Conservation (phyloP, 1,140 invertebrate species). For the Maconellicoccus hirsutus region DNA sequence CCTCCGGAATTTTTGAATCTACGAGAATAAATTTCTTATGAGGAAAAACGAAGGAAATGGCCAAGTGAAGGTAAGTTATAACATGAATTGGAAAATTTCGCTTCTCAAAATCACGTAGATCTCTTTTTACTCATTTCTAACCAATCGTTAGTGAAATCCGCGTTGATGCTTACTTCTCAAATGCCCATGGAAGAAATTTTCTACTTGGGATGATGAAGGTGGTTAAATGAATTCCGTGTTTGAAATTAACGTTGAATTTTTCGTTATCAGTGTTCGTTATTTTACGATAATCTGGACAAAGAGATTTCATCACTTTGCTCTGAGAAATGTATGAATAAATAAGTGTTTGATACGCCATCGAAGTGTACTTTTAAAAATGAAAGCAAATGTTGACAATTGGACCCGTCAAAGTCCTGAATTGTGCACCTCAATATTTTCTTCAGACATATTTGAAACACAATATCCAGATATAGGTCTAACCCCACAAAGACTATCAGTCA, state of each 20-base stretch:
- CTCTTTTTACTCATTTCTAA: not conserved
- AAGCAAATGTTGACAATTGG: too few relatives aligned
- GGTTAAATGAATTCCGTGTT: constrained; percentile 66
- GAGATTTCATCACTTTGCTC: constrained; percentile 60
- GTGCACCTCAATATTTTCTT: not conserved
- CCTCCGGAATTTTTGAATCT: constrained; percentile 28
- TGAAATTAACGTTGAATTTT: constrained; percentile 57
- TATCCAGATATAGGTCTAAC: too few relatives aligned
- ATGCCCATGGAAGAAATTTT: constrained; percentile 61
- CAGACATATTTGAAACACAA: too few relatives aligned
- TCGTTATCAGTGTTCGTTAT: constrained; percentile 49
- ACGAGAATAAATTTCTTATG: constrained; percentile 22
- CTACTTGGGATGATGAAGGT: constrained; percentile 62
- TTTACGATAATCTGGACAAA: constrained; percentile 59
- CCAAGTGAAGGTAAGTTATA: not conserved
- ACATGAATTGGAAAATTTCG: not conserved
- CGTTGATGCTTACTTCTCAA: constrained; percentile 40
- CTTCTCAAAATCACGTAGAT: not conserved
- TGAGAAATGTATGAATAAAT: constrained; percentile 33
- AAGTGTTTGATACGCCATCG: too few relatives aligned
- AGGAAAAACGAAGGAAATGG: not conserved
- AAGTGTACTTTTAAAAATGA: too few relatives aligned
- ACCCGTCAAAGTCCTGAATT: too few relatives aligned
- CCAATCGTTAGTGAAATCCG: too few relatives aligned
- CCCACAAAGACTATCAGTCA: too few relatives aligned